Evolutionary conservation across 2,797 vertebrate genomes (phyloP), one percentile per base, ranked within the genome.

Genomic region (Uromys caudimaculatus): DNA sequence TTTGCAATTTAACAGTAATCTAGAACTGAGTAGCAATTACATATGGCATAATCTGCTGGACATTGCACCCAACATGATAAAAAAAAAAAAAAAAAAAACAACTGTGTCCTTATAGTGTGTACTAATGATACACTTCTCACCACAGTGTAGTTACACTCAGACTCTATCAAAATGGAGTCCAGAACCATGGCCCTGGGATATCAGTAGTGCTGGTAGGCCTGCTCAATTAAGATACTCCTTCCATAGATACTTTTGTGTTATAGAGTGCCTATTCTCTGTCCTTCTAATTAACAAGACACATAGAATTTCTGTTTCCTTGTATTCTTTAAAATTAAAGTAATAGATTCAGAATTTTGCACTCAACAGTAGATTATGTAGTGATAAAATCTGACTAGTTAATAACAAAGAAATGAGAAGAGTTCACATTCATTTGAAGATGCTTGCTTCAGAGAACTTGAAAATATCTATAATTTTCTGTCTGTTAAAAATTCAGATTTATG

Each of bases 401-500:
- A 84, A 38, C 11, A 92, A 85, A 79, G 58, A 47, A 2, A 62
- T 67, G 13, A 44, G 73, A 97, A 44, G 38, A 60, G 21, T 52
- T 77, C 69, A 2, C 9, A n/a, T 4, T 69, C 89, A 96, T 17
- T 44, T 91, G 92, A 88, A 93, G 88, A 84, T n/a, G 50, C 27
- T 79, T 91, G 13, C 41, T 50, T 86, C 91, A 96, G 52, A 93
- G 82, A 47, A 91, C 14, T 35, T 88, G 38, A 90, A 96, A 94
- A 89, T 67, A 0, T 95, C 92, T 90, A 3, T 50, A 82, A 35
- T 95, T 93, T 86, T 71, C 41, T 29, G 62, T 84, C 88, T 76
- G 29, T 29, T 92, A 23, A 96, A 93, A 94, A 94, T 94, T 89
- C 62, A 41, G 32, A 64, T 94, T 50, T 64, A 64, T 88, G 94